Conservation (phyloP, 2,797 vertebrate species). For the Triplophysa yarkandensis region DNA sequence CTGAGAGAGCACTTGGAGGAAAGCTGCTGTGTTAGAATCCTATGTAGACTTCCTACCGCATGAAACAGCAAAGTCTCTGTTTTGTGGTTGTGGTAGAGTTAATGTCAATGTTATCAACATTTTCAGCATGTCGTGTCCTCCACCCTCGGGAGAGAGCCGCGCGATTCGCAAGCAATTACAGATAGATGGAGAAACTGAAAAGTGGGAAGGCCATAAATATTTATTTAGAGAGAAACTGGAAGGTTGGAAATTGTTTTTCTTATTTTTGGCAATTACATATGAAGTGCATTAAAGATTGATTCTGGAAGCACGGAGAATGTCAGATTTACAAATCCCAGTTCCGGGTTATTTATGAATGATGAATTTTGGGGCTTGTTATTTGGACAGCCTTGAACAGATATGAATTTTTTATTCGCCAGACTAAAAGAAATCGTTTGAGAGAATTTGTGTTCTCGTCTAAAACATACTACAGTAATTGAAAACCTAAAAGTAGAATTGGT, state of each 20-base stretch:
- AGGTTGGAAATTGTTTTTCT: slow-evolving; percentile 76
- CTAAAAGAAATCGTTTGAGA: slow-evolving; percentile 4
- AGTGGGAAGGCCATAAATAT: slow-evolving; percentile 79
- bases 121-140: slow-evolving; percentile 49
- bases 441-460: background rate
- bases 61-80: slow-evolving; percentile 13
- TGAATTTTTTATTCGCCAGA: slow-evolving; percentile 46
- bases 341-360: slow-evolving; percentile 71
- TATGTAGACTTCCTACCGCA: background rate
- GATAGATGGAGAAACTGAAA: slow-evolving; percentile 69
- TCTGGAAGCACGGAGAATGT: slow-evolving; percentile 65
- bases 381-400: slow-evolving; percentile 29
- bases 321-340: slow-evolving; percentile 74
- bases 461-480: background rate
- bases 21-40: slow-evolving; percentile 29
- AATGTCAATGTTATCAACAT: slow-evolving; percentile 29
- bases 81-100: slow-evolving; percentile 10
- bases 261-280: slow-evolving; percentile 76
- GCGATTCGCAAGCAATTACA: slow-evolving; percentile 78
- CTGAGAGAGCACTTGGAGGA: slow-evolving; percentile 34
- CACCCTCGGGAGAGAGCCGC: slow-evolving; percentile 73
- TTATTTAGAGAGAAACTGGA: slow-evolving; percentile 71
- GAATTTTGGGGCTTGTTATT: slow-evolving; percentile 40
- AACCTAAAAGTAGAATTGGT: background rate
- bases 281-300: slow-evolving; percentile 82